Base-by-base conservation (phyloP, 23 tunicate genomes). In the Styela clava region DNA sequence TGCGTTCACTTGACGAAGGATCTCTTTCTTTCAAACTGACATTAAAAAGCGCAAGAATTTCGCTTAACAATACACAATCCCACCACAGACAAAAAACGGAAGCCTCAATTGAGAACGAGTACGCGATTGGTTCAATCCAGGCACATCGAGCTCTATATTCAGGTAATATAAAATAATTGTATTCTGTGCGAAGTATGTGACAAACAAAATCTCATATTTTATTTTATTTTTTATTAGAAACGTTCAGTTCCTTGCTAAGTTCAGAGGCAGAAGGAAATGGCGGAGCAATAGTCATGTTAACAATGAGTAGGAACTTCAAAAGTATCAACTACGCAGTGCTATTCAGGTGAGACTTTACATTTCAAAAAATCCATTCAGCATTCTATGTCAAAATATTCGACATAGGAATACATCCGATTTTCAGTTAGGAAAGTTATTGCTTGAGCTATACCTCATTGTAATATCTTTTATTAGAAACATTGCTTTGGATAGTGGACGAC, bases 231-330 rank as follows among this genome's bases (percentile, higher is more conserved):
- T 82, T 70, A 70, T 12, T 83, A 89, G 95, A 89, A 76, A 89
- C 95, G 0, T 89, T 89, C 73, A 85, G 89, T 74, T 85, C 95
- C 3, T 24, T 81, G 26, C 74, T 89, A 36, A 72, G 78, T 44
- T 18, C 63, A 0, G 29, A 79, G 34, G 80, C 21, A 67, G 86
- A 79, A 26, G 82, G 86, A 78, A 81, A 74, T 21, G 79, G 86
- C 62, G 95, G 95, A 2, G 95, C 89, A 2, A 32, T 85, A 0
- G 89, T 63, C 35, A 89, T 89, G 88, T 64, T 89, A 33, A 72
- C 89, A 18, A 52, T 89, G 29, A 85, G 88, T 32, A 69, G 79
- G 1, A 77, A 79, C 26, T 85, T 89, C 86, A 89, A 74, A 35
- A 70, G 74, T 21, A 63, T 89, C n/a, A 79, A 89, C 37, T 81